Conservation (phyloP, 2,113 vertebrate genomes). For the Gambusia affinis region DNA sequence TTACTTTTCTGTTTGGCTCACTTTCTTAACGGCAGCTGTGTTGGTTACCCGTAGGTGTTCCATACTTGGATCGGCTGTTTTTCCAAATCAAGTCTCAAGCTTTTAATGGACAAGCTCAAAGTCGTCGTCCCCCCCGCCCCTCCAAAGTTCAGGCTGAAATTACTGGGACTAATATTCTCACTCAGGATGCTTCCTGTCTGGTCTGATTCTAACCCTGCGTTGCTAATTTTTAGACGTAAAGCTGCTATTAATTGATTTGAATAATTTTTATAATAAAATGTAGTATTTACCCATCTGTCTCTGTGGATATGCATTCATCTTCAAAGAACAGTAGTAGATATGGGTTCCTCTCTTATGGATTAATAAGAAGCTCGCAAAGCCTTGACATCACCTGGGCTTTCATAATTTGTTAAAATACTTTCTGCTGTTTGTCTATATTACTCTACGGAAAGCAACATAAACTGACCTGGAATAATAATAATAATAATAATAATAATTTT, state of each 20-base stretch:
- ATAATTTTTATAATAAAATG: background rate
- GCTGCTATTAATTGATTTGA: background rate
- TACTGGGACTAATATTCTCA: background rate
- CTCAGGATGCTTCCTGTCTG: background rate
- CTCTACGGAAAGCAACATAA: background rate
- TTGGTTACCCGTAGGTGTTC: background rate
- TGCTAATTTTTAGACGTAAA: background rate
- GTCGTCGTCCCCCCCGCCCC: too few relatives aligned
- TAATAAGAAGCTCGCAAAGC: too few relatives aligned
- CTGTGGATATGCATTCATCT: too few relatives aligned
- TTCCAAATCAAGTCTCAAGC: too few relatives aligned
- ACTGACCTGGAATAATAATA: too few relatives aligned
- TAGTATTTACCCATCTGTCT: too few relatives aligned
- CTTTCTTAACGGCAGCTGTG: background rate
- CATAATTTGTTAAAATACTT: background rate
- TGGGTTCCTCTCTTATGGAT: too few relatives aligned
- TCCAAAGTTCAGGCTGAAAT: background rate
- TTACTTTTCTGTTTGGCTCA: constrained; percentile 15
- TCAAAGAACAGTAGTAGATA: too few relatives aligned
- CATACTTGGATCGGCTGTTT: too few relatives aligned
- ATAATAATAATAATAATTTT: too few relatives aligned
- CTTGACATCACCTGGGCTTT: background rate
- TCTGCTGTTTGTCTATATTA: background rate
- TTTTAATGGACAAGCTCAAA: background rate
- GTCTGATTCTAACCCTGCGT: background rate